These are phyloP conservation scores for Trilocha varians DNA, from an alignment of 2,888 invertebrate genomes.

Conservation along the genomic window DNA sequence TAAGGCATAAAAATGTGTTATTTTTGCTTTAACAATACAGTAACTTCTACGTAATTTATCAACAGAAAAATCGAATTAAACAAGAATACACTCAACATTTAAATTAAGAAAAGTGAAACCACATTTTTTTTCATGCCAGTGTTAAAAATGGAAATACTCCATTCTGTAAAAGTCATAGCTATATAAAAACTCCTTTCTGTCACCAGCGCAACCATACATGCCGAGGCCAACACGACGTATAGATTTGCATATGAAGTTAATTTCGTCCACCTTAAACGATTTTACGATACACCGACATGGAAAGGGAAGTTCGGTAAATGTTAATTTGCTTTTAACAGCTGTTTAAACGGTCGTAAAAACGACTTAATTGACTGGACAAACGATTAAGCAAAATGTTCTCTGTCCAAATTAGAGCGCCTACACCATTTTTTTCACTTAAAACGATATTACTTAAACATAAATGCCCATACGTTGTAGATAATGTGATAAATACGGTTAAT, in stretches of 20 bases:
- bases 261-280: slow-evolving; percentile 5
- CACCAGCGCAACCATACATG: not conserved
- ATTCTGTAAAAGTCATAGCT: too few relatives aligned
- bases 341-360: slow-evolving; percentile 39
- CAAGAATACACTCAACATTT: too few relatives aligned
- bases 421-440: slow-evolving; percentile 2
- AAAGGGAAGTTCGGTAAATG: slow-evolving; percentile 44
- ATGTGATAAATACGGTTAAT: not conserved
- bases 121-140: too few relatives aligned
- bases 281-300: slow-evolving; percentile 24
- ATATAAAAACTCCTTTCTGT: slow-evolving; percentile 4
- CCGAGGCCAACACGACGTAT: not conserved
- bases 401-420: slow-evolving; percentile 19
- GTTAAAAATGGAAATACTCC: too few relatives aligned
- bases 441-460: not conserved
- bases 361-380: slow-evolving; percentile 27
- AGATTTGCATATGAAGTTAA: not conserved
- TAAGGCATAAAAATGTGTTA: too few relatives aligned
- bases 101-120: too few relatives aligned
- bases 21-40: too few relatives aligned
- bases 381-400: slow-evolving; percentile 32
- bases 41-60: too few relatives aligned
- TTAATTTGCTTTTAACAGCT: slow-evolving; percentile 46
- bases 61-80: too few relatives aligned
- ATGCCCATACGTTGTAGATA: not conserved